Conservation (phyloP, 2,888 invertebrate species). For the Conistra vaccinii region DNA sequence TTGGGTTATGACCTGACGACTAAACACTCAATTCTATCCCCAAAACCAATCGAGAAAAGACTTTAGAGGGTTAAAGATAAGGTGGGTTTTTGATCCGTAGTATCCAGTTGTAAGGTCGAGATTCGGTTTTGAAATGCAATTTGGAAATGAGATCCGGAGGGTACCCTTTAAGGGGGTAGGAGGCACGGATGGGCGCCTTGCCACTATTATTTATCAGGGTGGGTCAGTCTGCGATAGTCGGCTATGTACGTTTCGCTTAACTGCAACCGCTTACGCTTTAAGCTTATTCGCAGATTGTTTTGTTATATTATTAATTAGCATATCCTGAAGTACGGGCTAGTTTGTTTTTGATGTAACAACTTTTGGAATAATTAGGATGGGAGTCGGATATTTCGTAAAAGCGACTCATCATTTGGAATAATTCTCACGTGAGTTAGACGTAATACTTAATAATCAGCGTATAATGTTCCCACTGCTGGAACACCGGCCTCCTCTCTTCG, state of each 20-base stretch:
- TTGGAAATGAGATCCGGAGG: slow-evolving; percentile 90
- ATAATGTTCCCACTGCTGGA: too few species aligned
- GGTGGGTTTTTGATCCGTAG: slow-evolving; percentile 69
- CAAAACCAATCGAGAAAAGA: slow-evolving; percentile 62
- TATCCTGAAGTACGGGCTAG: slow-evolving; percentile 61
- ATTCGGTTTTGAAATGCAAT: slow-evolving; percentile 89
- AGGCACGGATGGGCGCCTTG: slow-evolving; percentile 84
- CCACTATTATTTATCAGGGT: slow-evolving; percentile 91
- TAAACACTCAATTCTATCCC: slow-evolving; percentile 79
- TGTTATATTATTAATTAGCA: slow-evolving; percentile 83
- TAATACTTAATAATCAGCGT: neutral
- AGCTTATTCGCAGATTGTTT: slow-evolving; percentile 84
- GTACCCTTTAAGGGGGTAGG: slow-evolving; percentile 85
- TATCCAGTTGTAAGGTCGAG: slow-evolving; percentile 84
- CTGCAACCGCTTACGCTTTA: slow-evolving; percentile 81
- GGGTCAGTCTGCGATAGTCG: slow-evolving; percentile 88
- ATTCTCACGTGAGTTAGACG: neutral
- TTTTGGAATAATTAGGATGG: slow-evolving; percentile 60
- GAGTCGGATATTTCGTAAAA: slow-evolving; percentile 18
- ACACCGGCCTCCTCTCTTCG: too few species aligned
- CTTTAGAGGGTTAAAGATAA: slow-evolving; percentile 65
- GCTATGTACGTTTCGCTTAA: slow-evolving; percentile 70
- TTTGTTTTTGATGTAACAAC: slow-evolving; percentile 66
- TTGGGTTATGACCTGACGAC: slow-evolving; percentile 86
- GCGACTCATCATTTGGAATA: slow-evolving; percentile 11